These are phyloP conservation scores for Pteropus alecto DNA, from an alignment of 2,113 vertebrate species.

Conservation along the genomic window DNA sequence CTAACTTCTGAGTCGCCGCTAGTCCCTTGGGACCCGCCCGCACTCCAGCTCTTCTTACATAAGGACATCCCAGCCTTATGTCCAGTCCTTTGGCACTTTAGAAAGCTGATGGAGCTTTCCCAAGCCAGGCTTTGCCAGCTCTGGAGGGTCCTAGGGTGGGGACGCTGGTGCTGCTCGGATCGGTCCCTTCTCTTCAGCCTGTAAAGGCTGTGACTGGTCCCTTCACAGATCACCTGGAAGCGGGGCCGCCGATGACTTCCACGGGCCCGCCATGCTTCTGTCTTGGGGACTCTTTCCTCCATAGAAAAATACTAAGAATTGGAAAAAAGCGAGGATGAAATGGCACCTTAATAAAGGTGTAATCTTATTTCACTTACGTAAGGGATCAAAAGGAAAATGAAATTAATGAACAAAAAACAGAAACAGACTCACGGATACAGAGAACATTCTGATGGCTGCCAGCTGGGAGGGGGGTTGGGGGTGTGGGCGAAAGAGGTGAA, in stretches of 20 bases:
- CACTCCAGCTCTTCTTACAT: neutral
- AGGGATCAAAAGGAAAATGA: no score
- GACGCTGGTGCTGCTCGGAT: neutral
- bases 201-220: neutral
- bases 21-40: neutral
- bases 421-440: no score
- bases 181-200: neutral
- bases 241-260: neutral
- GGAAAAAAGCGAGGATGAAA: neutral
- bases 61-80: neutral
- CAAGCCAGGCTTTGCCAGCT: neutral
- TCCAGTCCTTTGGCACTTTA: neutral
- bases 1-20: neutral
- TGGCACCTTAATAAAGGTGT: neutral
- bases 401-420: no score
- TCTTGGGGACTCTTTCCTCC: neutral
- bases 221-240: neutral
- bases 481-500: no score
- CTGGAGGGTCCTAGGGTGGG: neutral
- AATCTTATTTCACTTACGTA: neutral
- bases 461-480: no score
- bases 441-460: no score
- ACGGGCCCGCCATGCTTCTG: neutral
- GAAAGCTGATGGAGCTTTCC: neutral
- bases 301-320: neutral